Conservation (phyloP, 2,797 vertebrate species). For the Crenichthys baileyi region DNA sequence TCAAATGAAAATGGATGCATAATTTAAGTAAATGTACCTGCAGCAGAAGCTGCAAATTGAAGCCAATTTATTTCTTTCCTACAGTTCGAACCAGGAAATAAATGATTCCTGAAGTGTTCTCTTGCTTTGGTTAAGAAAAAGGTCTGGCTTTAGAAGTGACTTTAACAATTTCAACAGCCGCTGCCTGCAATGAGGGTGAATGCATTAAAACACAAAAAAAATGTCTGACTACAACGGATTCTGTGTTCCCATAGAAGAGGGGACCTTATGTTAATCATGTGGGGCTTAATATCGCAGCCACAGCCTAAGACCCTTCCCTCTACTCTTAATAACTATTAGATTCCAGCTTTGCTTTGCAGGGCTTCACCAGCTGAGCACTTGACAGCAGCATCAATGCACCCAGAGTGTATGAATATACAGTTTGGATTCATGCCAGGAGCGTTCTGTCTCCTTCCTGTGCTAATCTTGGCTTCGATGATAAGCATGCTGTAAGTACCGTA, state of each 20-base stretch:
- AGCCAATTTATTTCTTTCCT: background rate
- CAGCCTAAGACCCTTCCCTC: conserved; percentile 9
- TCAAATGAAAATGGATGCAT: conserved; percentile 12
- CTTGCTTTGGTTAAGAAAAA: background rate
- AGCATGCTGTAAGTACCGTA: conserved; percentile 22
- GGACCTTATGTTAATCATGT: conserved; percentile 33
- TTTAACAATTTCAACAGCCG: conserved; percentile 17
- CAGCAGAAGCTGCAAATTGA: background rate
- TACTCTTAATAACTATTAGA: conserved; percentile 55
- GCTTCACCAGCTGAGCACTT: conserved; percentile 57
- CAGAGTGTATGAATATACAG: conserved; percentile 47
- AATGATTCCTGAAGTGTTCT: background rate
- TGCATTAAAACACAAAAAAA: conserved; percentile 17
- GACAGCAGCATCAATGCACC: conserved; percentile 55
- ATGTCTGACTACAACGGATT: conserved; percentile 2
- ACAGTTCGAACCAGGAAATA: background rate
- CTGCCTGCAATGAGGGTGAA: conserved; percentile 36
- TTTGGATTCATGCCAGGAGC: conserved; percentile 50
- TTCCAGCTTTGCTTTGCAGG: conserved; percentile 47
- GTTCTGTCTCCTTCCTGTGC: conserved; percentile 38
- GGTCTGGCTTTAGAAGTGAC: conserved; percentile 3
- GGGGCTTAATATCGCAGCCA: conserved; percentile 30
- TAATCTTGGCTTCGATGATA: conserved; percentile 42
- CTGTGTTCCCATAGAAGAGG: conserved; percentile 14
- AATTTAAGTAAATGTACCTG: conserved; percentile 6